Base-by-base conservation (phyloP, 2,888 invertebrate species). In the Melieria omissa region DNA sequence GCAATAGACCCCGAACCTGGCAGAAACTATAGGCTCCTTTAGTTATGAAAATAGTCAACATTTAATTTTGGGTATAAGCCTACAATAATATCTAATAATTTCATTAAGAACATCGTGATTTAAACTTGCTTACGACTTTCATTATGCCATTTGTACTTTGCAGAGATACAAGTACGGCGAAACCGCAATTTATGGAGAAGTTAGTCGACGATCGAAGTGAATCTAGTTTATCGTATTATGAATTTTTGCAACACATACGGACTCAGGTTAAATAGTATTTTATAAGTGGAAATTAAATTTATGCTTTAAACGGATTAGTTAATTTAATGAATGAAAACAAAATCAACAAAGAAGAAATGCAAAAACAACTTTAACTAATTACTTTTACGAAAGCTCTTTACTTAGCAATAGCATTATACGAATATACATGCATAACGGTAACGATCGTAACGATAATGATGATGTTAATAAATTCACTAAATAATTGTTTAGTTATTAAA, bases 181-280 rank as follows among this genome's bases (percentile, higher is more conserved):
- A 95, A 77, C 90, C 90, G 71, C 86, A 92, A 78, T 97, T 99
- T 88, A 92, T 94, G 75, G 95, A 97, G 83, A 92, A 93, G 80
- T 90, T 99, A 82, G 90, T 98, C 63, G 99, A 99, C 87, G 99
- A 99, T 88, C 90, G 98, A 82, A 92, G 95, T 75, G 99, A 99
- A 86, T 94, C 94, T 71, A 93, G 96, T 68, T 92, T 97, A 88
- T 97, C 97, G 78, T 99, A 99, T 89, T 95, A 96, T 88, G 99
- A 99, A 90, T 99, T 99, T 89, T 90, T 99, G 86, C 98, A 99
- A 88, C 97, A 98, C 89, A 89, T 97, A 81, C 94, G 95, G 88
- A 91, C 91, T 81, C 94, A 95, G 89, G 92, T 96, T 88, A 96
- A 96, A 90, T 96, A 93, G 84, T 85, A 83, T 79, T 79, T 75